Percentiles rank a stretch among this genome's conserved stretches.
Evolutionary conservation across 2,113 vertebrate genomes (phyloP).

Genomic region (Polypterus bichir): DNA sequence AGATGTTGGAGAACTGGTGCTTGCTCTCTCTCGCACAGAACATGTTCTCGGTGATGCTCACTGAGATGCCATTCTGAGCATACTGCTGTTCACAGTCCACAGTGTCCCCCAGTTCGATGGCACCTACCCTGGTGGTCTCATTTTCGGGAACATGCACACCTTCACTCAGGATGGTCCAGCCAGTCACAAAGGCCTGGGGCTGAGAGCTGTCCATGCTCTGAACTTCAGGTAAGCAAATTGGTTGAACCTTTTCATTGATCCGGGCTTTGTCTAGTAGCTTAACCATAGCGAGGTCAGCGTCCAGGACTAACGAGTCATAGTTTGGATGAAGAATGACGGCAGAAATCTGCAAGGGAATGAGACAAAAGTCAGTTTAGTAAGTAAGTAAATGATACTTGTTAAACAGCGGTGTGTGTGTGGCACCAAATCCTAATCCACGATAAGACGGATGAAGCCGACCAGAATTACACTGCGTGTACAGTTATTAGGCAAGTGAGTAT

Average conservation of each 20-base stretch:
- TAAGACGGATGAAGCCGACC: no score
- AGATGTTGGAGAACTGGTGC: slow-evolving; percentile 64
- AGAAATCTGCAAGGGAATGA: slow-evolving; percentile 56
- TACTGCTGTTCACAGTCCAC: slow-evolving; percentile 86
- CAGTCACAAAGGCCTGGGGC: slow-evolving; percentile 63
- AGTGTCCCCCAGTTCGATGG: slow-evolving; percentile 65
- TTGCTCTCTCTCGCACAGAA: slow-evolving; percentile 72
- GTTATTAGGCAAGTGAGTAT: no score
- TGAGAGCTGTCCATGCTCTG: slow-evolving; percentile 42
- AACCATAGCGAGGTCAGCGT: slow-evolving; percentile 78
- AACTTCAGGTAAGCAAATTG: slow-evolving; percentile 67
- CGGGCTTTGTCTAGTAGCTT: slow-evolving; percentile 87
- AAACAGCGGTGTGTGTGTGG: no score
- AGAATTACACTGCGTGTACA: no score
- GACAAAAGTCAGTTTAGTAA: no score
- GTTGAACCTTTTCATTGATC: slow-evolving; percentile 72
- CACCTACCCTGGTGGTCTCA: slow-evolving; percentile 66
- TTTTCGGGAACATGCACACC: slow-evolving; percentile 36
- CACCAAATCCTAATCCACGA: no score
- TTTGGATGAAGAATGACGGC: slow-evolving; percentile 75
- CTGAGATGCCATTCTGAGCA: slow-evolving; percentile 65
- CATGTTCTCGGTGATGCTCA: slow-evolving; percentile 92
- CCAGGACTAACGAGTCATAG: slow-evolving; percentile 84
- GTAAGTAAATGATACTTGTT: no score
- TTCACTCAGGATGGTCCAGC: slow-evolving; percentile 73